Base-by-base conservation (phyloP, 1,140 invertebrate species). In the Venustaconcha ellipsiformis region DNA sequence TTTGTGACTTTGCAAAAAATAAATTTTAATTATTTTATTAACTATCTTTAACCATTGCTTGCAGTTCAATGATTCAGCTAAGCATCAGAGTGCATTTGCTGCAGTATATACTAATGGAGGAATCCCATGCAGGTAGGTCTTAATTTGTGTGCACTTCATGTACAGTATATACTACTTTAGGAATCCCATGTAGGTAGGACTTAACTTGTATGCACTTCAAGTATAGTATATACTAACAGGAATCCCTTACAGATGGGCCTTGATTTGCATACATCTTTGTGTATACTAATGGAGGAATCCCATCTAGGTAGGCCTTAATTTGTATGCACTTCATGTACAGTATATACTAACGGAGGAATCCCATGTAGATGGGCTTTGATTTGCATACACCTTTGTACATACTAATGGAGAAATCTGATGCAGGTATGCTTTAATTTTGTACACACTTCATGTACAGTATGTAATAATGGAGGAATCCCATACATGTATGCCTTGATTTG, bases 301-400 rank as follows among this genome's bases (percentile, higher is more conserved):
- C 26, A 26, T n/a, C n/a, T n/a, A n/a, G n/a, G n/a, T n/a, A n/a
- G n/a, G n/a, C n/a, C n/a, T n/a, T n/a, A n/a, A n/a, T n/a, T n/a
- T n/a, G n/a, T n/a, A n/a, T n/a, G n/a, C n/a, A n/a, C n/a, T n/a
- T n/a, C n/a, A n/a, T n/a, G n/a, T n/a, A n/a, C 84, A 65, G 84
- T 89, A 57, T 89, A 89, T 79, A 72, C 79, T 15, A 88, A 83
- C 81, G 88, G 88, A 63, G 87, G 88, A 64, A 81, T 89, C 30
- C 88, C 88, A 18, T 89, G 88, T 78, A 85, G 84, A 85, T 87
- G 80, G 78, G 67, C 69, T 15, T 67, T 55, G 55, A 37, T 37
- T 37, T 37, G 30, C 5, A 37, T 37, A 5, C 30, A 37, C 30
- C 5, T 37, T 37, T 13, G 23, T 18, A 66, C 23, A 15, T 26